Conservation (phyloP, 1,140 invertebrate species). For the Antheraea mylitta region DNA sequence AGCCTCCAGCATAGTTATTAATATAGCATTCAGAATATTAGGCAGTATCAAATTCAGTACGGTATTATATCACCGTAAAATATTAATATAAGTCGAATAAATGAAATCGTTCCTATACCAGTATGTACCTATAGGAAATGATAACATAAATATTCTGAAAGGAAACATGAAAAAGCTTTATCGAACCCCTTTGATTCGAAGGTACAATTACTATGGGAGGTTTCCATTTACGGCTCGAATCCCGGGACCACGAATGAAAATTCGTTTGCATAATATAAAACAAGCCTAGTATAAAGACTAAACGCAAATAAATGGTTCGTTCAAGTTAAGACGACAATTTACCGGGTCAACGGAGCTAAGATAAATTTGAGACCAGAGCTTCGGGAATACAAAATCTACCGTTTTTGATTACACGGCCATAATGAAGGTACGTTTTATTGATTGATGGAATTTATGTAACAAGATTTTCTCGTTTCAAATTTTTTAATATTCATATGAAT, state of each 20-base stretch:
- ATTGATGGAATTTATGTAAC: not conserved
- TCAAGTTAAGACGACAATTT: constrained; percentile 62
- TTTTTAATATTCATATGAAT: not conserved
- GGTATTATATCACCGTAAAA: too few species aligned
- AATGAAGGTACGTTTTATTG: constrained; percentile 7
- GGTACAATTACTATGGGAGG: constrained; percentile 29
- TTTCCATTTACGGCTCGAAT: constrained; percentile 28
- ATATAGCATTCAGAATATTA: too few species aligned
- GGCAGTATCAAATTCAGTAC: too few species aligned
- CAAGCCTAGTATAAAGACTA: constrained; percentile 48
- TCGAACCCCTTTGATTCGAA: constrained; percentile 19
- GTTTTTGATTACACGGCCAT: constrained; percentile 34
- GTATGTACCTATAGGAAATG: not conserved
- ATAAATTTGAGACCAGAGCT: constrained; percentile 50
- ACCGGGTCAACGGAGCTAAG: constrained; percentile 50
- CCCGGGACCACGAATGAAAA: constrained; percentile 39
- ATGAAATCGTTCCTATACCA: too few species aligned
- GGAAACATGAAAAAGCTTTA: constrained; percentile 26
- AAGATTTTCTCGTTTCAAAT: not conserved
- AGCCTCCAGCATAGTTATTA: too few species aligned
- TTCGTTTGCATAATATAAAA: constrained; percentile 62
- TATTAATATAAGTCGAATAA: too few species aligned
- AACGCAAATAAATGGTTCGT: constrained; percentile 62
- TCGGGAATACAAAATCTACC: constrained; percentile 44
- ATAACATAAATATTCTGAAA: constrained; percentile 18